A percentile compares a stretch with the other conserved stretches of the same genome.
These are phyloP conservation scores for Bubalus kerabau DNA, from an alignment of 2,113 vertebrate species.

Conservation along the genomic window DNA sequence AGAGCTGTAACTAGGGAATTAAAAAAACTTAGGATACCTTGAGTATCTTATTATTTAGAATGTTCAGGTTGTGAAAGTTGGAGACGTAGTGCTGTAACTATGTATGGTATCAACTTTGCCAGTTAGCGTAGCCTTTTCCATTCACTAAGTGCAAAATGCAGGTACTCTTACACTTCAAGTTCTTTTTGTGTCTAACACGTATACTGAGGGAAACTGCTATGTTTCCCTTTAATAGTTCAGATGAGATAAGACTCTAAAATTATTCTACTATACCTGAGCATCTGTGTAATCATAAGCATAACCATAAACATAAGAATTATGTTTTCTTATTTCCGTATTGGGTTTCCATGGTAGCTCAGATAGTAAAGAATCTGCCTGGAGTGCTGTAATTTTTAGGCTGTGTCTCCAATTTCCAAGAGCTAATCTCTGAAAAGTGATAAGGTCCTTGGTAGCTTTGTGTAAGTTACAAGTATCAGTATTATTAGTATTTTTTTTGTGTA, in stretches of 20 bases:
- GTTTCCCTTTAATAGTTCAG: not conserved
- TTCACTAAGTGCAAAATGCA: not conserved
- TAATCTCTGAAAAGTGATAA: not conserved
- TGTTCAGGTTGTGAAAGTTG: not conserved
- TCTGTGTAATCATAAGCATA: not conserved
- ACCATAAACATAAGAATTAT: not conserved
- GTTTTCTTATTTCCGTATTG: not conserved
- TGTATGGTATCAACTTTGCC: not conserved
- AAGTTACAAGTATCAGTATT: not conserved
- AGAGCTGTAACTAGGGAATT: not conserved
- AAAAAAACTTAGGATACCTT: not conserved
- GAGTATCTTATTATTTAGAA: not conserved
- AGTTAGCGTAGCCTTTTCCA: not conserved
- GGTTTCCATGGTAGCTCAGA: not conserved
- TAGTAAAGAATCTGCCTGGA: not conserved
- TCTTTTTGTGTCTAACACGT: not conserved
- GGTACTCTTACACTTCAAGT: not conserved
- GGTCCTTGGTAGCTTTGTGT: not conserved
- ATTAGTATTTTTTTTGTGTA: not conserved
- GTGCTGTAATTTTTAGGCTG: not conserved
- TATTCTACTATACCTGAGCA: not conserved
- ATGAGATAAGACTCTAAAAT: not conserved
- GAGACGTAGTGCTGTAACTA: not conserved
- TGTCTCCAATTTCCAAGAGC: not conserved
- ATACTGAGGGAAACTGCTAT: not conserved